Conservation (phyloP, 2,797 vertebrate species). For the Scyliorhinus canicula region DNA sequence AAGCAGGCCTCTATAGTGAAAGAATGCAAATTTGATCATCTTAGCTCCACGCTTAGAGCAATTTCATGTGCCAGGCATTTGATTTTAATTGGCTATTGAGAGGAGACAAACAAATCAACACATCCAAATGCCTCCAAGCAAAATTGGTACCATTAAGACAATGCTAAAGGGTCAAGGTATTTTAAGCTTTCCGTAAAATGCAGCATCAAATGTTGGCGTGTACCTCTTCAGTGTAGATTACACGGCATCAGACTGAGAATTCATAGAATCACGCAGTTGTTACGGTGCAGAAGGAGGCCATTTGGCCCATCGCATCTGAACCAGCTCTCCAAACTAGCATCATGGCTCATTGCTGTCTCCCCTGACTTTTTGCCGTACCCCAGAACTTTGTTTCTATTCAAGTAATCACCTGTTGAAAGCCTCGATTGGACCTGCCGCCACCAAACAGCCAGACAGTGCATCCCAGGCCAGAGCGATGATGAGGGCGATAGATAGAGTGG, state of each 20-base stretch:
- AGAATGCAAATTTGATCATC: constrained; percentile 33
- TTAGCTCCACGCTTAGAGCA: constrained; percentile 16
- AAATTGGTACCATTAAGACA: background rate
- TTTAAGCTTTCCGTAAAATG: background rate
- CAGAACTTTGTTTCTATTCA: too few species aligned
- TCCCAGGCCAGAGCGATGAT: too few species aligned
- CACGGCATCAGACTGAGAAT: background rate
- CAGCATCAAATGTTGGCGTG: background rate
- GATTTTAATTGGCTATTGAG: constrained; percentile 33
- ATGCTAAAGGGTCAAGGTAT: background rate
- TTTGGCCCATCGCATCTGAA: too few species aligned
- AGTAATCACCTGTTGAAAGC: too few species aligned
- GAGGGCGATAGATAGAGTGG: too few species aligned
- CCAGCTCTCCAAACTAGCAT: too few species aligned
- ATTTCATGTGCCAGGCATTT: background rate
- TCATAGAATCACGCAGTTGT: too few species aligned
- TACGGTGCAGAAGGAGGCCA: too few species aligned
- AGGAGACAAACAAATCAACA: constrained; percentile 9
- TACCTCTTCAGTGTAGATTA: background rate
- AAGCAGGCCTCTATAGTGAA: background rate
- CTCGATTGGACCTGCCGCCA: too few species aligned
- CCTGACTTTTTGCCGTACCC: too few species aligned
- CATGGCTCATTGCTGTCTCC: too few species aligned
- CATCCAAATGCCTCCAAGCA: constrained; percentile 20
- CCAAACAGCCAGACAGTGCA: too few species aligned